Evolutionary conservation across 2,888 invertebrate species (phyloP).

Genomic region (Ischnura elegans): DNA sequence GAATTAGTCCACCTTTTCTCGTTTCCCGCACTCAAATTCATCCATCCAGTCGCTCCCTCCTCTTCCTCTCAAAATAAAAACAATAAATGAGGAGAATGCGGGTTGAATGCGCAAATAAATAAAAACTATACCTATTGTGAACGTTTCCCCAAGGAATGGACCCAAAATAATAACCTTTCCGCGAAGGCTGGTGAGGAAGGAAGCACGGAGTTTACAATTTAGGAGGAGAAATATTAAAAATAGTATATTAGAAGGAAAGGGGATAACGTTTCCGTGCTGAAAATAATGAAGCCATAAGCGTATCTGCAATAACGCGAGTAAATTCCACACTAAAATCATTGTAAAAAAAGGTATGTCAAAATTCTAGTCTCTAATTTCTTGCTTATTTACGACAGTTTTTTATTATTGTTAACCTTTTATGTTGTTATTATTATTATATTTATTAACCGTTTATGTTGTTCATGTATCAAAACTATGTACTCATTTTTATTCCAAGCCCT

Average conservation of each 20-base stretch:
- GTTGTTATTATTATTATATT: no score
- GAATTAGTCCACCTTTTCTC: no score
- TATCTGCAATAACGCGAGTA: no score
- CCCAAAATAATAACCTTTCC: neutral
- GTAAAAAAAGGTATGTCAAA: no score
- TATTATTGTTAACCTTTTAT: no score
- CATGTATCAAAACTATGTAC: no score
- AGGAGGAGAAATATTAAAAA: neutral
- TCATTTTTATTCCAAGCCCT: no score
- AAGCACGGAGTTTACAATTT: neutral
- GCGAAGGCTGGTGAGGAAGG: neutral
- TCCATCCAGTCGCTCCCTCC: neutral
- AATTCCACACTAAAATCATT: no score
- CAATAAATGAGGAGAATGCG: slow-evolving; percentile 24
- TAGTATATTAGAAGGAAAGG: neutral
- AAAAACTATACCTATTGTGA: neutral
- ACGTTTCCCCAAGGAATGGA: slow-evolving; percentile 7
- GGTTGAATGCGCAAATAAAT: slow-evolving; percentile 23
- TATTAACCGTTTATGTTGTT: no score
- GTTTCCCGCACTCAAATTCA: neutral
- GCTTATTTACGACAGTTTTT: no score
- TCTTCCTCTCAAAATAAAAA: neutral
- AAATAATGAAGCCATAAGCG: no score
- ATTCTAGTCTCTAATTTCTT: no score
- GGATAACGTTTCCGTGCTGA: neutral